These are phyloP conservation scores for Scaptodrosophila lebanonensis DNA, from an alignment of 1,140 invertebrate genomes.

Conservation along the genomic window DNA sequence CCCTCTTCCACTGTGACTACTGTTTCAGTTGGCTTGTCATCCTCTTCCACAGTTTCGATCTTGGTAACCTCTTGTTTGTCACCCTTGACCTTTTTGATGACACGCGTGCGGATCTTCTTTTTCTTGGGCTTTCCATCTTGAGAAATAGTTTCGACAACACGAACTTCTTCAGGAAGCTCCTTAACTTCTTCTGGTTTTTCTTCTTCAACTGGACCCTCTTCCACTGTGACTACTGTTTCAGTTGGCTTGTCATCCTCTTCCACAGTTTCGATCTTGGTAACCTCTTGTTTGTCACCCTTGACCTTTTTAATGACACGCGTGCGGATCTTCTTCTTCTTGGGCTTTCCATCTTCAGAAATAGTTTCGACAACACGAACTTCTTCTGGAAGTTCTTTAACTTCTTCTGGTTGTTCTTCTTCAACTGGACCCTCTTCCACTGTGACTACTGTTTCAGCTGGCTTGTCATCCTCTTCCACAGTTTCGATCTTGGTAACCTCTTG, in stretches of 20 bases:
- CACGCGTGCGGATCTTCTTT: conserved; percentile 46
- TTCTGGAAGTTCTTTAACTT: conserved; percentile 22
- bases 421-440: conserved; percentile 37
- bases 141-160: conserved; percentile 7
- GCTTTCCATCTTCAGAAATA: conserved; percentile 11
- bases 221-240: conserved; percentile 55
- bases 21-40: conserved; percentile 66
- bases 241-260: conserved; percentile 75
- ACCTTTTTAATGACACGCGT: conserved; percentile 61
- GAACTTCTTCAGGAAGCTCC: conserved; percentile 25
- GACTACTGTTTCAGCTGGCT: conserved; percentile 61
- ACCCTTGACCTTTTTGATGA: conserved; percentile 62
- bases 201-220: conserved; percentile 32
- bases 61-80: conserved; percentile 70
- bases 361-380: conserved; percentile 19
- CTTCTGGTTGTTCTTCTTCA: conserved; percentile 21
- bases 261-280: conserved; percentile 73
- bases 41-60: conserved; percentile 76
- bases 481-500: conserved; percentile 73
- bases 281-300: conserved; percentile 62
- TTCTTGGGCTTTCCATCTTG: conserved; percentile 18
- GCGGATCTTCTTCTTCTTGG: conserved; percentile 34
- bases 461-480: conserved; percentile 75
- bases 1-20: conserved; percentile 49
- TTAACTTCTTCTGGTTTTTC: conserved; percentile 16